phyloP scores from a whole-genome alignment of 2,888 invertebrate genomes.

The Parnassius mnemosyne region DNA sequence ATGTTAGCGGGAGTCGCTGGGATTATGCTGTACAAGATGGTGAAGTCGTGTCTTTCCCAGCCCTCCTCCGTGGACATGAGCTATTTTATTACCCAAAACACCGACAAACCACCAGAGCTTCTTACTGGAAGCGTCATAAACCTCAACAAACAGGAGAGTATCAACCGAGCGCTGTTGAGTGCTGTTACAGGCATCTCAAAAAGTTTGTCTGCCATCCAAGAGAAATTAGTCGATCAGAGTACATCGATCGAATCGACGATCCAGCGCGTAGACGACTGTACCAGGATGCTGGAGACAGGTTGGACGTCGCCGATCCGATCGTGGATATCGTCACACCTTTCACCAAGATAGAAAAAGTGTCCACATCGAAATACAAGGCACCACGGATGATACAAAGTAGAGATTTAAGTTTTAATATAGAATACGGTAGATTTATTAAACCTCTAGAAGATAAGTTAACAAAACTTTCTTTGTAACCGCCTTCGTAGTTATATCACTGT shows the following conservation, averaged over 20 bases:
- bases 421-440: conserved; percentile 3
- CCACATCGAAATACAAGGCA: conserved; percentile 15
- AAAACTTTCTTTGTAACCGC: too few relatives aligned
- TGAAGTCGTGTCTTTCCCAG: too few relatives aligned
- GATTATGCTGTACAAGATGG: too few relatives aligned
- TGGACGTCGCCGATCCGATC: not conserved
- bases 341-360: conserved; percentile 14
- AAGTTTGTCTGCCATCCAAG: not conserved
- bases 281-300: not conserved
- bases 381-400: conserved; percentile 5
- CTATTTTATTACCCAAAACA: not conserved
- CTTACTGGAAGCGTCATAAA: not conserved
- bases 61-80: not conserved
- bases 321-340: conserved; percentile 21
- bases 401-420: conserved; percentile 29
- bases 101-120: not conserved
- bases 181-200: not conserved
- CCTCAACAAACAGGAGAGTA: not conserved
- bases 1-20: too few relatives aligned
- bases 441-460: too few relatives aligned
- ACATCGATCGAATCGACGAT: not conserved
- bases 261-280: not conserved
- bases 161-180: not conserved
- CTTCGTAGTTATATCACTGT: too few relatives aligned
- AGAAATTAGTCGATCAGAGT: not conserved